Evolutionary conservation across 1,140 invertebrate genomes (phyloP).

Genomic region (Lucilia cuprina): DNA sequence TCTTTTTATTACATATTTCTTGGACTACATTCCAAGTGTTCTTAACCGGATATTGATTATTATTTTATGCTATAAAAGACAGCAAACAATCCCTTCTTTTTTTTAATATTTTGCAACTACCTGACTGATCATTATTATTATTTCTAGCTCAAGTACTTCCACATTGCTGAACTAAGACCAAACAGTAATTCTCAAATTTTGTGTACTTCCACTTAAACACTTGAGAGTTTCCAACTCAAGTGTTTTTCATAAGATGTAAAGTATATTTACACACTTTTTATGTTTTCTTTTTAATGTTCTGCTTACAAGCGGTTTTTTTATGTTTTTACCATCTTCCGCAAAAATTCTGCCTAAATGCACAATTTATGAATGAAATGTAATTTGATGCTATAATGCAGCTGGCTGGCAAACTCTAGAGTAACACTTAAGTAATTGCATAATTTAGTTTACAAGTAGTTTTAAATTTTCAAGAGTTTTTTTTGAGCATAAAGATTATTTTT

Average conservation of each 20-base stretch:
- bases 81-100: too few species aligned
- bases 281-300: not conserved
- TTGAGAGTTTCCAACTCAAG: not conserved
- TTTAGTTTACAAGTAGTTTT: not conserved
- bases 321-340: not conserved
- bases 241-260: not conserved
- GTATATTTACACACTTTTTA: not conserved
- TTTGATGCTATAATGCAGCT: not conserved
- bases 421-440: not conserved
- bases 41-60: too few species aligned
- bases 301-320: not conserved
- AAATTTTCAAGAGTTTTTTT: not conserved
- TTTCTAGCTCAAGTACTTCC: not conserved
- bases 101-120: not conserved
- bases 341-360: not conserved
- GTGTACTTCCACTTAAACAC: constrained; percentile 13
- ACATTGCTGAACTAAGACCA: not conserved
- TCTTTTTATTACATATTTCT: too few species aligned
- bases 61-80: too few species aligned
- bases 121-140: not conserved
- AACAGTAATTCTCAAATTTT: not conserved
- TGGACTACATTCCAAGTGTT: too few species aligned
- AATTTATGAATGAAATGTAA: not conserved
- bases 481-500: not conserved
- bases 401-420: not conserved